A percentile compares a stretch with the other conserved stretches of the same genome.
These are phyloP conservation scores for Paramormyrops kingsleyae DNA, from an alignment of 2,113 vertebrate species.

Conservation along the genomic window DNA sequence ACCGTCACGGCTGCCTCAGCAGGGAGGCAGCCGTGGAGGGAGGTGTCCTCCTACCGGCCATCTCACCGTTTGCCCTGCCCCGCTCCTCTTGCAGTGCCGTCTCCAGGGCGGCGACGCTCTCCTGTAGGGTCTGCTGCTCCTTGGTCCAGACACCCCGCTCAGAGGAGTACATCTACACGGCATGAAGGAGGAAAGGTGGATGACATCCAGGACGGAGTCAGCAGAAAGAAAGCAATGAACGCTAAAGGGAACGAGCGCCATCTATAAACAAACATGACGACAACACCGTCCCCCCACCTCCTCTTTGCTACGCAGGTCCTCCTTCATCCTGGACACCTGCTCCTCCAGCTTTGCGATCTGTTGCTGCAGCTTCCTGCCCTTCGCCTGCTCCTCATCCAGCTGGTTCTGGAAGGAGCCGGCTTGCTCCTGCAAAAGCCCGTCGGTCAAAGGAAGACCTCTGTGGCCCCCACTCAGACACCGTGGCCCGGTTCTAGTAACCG, in stretches of 20 bases:
- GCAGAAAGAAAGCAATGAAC: neutral
- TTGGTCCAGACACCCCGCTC: slow-evolving; percentile 66
- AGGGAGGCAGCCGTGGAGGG: neutral
- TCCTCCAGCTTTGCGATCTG: slow-evolving; percentile 79
- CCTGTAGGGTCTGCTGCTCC: slow-evolving; percentile 62
- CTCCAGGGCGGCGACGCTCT: slow-evolving; percentile 60
- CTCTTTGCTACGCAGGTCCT: slow-evolving; percentile 52
- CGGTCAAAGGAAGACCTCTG: neutral
- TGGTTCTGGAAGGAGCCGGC: slow-evolving; percentile 65
- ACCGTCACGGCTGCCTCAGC: neutral
- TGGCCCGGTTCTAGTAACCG: neutral
- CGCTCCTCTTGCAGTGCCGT: slow-evolving; percentile 65
- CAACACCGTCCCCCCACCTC: slow-evolving; percentile 40
- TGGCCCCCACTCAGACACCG: no score
- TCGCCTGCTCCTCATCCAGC: slow-evolving; percentile 77
- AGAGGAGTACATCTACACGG: slow-evolving; percentile 68
- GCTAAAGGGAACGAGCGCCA: neutral
- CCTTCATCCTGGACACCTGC: slow-evolving; percentile 64
- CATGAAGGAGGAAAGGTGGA: no score
- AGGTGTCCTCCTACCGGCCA: neutral
- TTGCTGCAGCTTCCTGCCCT: slow-evolving; percentile 76
- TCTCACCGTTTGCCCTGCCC: slow-evolving; percentile 63
- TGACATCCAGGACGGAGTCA: neutral
- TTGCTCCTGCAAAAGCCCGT: slow-evolving; percentile 66
- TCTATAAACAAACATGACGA: neutral